phyloP scores from a whole-genome alignment of 2,113 vertebrate species.

The Platysteira castanea region DNA sequence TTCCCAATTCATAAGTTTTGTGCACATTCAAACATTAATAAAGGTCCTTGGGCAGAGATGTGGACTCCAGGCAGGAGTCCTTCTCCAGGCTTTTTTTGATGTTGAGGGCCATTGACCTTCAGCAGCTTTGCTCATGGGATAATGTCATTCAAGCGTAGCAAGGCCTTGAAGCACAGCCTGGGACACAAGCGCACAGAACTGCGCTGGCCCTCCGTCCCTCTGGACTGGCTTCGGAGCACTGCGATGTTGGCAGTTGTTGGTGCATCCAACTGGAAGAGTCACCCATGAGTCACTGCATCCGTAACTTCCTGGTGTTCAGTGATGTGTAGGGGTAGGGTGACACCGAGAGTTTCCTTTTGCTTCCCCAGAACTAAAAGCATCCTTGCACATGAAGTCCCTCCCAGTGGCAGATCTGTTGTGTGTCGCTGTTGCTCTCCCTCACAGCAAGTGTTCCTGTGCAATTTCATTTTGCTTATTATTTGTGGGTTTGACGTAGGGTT shows the following conservation, averaged over 20 bases:
- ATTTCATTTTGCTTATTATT: background rate
- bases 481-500: background rate
- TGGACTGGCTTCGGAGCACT: background rate
- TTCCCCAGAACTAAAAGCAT: background rate
- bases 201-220: background rate
- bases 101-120: background rate
- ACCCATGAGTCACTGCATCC: background rate
- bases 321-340: background rate
- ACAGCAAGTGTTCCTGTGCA: background rate
- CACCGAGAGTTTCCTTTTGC: background rate
- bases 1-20: background rate
- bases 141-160: background rate
- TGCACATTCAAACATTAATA: background rate
- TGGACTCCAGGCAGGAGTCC: background rate
- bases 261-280: slow-evolving; percentile 31
- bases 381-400: background rate
- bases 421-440: background rate
- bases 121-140: background rate
- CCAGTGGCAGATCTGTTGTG: background rate
- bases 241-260: background rate
- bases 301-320: background rate
- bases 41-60: background rate
- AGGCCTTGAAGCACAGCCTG: slow-evolving; percentile 4
- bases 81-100: background rate
- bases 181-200: background rate